Percentiles rank a stretch among this genome's conserved stretches.
Conservation (phyloP, 2,888 invertebrate genomes). For the Zaprionus lineosus region DNA sequence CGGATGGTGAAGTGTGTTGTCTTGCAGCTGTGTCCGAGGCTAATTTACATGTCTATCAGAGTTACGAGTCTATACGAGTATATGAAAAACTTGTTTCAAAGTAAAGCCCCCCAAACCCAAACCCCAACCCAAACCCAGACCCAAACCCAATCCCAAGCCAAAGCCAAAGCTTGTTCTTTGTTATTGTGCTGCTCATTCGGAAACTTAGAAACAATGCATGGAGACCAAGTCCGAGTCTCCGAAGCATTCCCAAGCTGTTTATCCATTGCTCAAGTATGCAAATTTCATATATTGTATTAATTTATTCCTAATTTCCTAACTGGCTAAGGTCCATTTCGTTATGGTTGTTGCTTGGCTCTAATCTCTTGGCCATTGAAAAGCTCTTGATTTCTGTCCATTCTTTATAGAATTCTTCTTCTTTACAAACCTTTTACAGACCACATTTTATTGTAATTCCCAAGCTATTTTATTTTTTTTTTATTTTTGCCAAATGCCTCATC, state of each 20-base stretch:
- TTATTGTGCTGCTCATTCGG: constrained; percentile 6
- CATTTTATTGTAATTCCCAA: background rate
- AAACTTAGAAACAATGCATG: constrained; percentile 26
- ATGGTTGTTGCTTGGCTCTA: constrained; percentile 6
- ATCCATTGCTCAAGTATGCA: constrained; percentile 62
- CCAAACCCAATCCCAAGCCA: background rate
- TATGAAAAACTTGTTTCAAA: constrained; percentile 45
- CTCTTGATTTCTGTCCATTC: constrained; percentile 1
- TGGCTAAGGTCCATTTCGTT: constrained; percentile 7
- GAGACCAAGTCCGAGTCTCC: constrained; percentile 6
- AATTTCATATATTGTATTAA: constrained; percentile 45
- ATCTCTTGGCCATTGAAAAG: constrained; percentile 5
- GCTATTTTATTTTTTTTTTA: constrained; percentile 10
- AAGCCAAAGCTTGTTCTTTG: constrained; percentile 22
- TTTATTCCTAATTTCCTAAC: constrained; percentile 55
- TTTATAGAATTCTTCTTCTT: background rate
- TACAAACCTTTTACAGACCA: background rate
- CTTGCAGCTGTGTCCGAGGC: constrained; percentile 29
- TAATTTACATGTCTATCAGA: constrained; percentile 45
- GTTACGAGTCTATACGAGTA: constrained; percentile 14
- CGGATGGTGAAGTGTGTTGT: constrained; percentile 1
- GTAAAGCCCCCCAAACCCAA: constrained; percentile 10
- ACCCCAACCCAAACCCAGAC: background rate
- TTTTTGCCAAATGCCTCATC: too few species aligned
- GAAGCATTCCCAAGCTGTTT: constrained; percentile 36